These are phyloP conservation scores for Strigamia transsilvanica DNA, from an alignment of 2,888 invertebrate genomes.

Conservation along the genomic window DNA sequence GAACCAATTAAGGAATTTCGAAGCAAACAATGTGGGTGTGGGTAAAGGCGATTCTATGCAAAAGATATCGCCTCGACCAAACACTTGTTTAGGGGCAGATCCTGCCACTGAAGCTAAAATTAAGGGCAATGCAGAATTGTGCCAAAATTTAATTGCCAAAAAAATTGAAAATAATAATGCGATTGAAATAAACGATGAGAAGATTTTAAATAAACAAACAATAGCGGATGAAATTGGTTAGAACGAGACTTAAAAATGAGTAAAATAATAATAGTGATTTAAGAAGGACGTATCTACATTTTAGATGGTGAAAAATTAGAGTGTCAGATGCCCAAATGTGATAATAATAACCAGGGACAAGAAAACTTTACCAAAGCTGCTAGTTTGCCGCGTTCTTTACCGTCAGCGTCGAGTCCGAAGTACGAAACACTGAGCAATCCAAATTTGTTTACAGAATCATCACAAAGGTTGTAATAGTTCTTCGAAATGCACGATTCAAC, in stretches of 20 bases:
- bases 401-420: neutral
- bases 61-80: neutral
- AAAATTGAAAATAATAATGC: neutral
- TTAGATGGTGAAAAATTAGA: neutral
- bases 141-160: slow-evolving; percentile 11
- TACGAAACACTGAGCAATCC: slow-evolving; percentile 6
- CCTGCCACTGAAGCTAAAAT: slow-evolving; percentile 26
- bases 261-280: neutral
- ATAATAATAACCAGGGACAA: slow-evolving; percentile 17
- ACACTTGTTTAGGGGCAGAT: slow-evolving; percentile 21
- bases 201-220: neutral
- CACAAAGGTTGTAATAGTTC: neutral
- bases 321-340: neutral
- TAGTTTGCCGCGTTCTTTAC: slow-evolving; percentile 8
- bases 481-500: neutral
- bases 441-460: neutral
- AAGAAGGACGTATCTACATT: neutral
- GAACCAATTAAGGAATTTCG: neutral
- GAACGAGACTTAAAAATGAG: neutral
- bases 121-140: neutral
- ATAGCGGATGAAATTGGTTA: neutral
- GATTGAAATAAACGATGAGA: neutral
- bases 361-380: neutral
- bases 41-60: neutral
- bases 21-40: neutral